A percentile compares a stretch with the other conserved stretches of the same genome.
Evolutionary conservation across 2,888 invertebrate species (phyloP).

Genomic region (Sisyra nigra): DNA sequence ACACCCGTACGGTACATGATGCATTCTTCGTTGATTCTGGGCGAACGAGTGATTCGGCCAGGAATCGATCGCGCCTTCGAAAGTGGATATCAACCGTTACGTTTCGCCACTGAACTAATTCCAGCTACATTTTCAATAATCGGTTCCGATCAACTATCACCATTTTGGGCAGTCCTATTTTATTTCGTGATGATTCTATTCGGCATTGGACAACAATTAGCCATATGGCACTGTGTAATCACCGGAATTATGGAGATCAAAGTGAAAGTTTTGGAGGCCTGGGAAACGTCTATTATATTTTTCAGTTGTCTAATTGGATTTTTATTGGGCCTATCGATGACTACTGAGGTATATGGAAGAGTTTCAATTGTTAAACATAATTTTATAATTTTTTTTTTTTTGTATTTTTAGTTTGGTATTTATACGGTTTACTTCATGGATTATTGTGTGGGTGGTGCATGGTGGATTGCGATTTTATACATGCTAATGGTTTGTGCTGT

Average conservation of each 20-base stretch:
- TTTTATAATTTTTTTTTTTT: slow-evolving; percentile 1
- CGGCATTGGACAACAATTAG: slow-evolving; percentile 75
- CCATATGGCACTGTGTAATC: slow-evolving; percentile 83
- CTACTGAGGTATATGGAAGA: slow-evolving; percentile 56
- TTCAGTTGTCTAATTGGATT: slow-evolving; percentile 71
- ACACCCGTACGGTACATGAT: slow-evolving; percentile 49
- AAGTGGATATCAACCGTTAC: slow-evolving; percentile 70
- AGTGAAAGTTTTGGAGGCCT: slow-evolving; percentile 49
- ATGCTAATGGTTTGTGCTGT: slow-evolving; percentile 64
- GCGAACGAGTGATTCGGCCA: slow-evolving; percentile 45
- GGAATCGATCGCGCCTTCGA: slow-evolving; percentile 37
- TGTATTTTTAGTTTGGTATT: slow-evolving; percentile 47
- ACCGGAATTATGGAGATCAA: slow-evolving; percentile 69
- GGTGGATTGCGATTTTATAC: slow-evolving; percentile 75
- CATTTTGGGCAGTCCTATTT: slow-evolving; percentile 78
- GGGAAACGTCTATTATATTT: slow-evolving; percentile 73
- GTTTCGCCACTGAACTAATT: slow-evolving; percentile 78
- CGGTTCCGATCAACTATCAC: slow-evolving; percentile 59
- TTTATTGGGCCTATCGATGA: slow-evolving; percentile 67
- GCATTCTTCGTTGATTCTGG: slow-evolving; percentile 55
- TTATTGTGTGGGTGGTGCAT: slow-evolving; percentile 65
- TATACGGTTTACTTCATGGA: slow-evolving; percentile 72
- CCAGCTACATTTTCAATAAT: slow-evolving; percentile 69
- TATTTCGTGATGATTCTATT: slow-evolving; percentile 73
- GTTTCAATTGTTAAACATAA: not conserved